phyloP scores from a whole-genome alignment of 2,113 vertebrate species.

The Progne subis region DNA sequence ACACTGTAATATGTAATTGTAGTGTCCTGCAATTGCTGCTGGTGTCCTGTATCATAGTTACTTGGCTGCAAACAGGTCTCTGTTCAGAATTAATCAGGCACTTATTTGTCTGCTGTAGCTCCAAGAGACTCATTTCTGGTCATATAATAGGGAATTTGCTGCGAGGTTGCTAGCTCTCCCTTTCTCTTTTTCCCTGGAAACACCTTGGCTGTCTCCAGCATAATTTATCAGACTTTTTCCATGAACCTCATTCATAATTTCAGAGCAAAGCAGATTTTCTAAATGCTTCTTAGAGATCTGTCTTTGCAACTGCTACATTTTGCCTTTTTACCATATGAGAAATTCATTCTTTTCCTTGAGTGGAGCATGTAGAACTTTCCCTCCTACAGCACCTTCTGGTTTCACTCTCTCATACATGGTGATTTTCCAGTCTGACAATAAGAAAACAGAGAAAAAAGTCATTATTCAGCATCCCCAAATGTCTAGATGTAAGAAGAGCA shows the following conservation, averaged over 20 bases:
- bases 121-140: neutral
- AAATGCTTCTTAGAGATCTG: neutral
- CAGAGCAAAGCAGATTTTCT: neutral
- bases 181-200: neutral
- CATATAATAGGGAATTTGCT: neutral
- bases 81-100: neutral
- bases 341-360: neutral
- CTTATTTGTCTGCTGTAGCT: neutral
- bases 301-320: neutral
- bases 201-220: neutral
- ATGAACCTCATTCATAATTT: neutral
- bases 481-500: neutral
- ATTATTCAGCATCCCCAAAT: neutral
- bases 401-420: neutral
- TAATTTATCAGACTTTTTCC: neutral
- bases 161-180: neutral
- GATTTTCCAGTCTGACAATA: neutral
- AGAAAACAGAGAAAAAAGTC: neutral
- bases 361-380: neutral
- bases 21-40: neutral
- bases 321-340: neutral
- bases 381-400: neutral
- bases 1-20: neutral
- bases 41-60: neutral
- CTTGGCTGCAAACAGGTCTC: neutral